A percentile compares a stretch with the other conserved stretches of the same genome.
phyloP scores from a whole-genome alignment of 2,113 vertebrate genomes.

The Megalops atlanticus region DNA sequence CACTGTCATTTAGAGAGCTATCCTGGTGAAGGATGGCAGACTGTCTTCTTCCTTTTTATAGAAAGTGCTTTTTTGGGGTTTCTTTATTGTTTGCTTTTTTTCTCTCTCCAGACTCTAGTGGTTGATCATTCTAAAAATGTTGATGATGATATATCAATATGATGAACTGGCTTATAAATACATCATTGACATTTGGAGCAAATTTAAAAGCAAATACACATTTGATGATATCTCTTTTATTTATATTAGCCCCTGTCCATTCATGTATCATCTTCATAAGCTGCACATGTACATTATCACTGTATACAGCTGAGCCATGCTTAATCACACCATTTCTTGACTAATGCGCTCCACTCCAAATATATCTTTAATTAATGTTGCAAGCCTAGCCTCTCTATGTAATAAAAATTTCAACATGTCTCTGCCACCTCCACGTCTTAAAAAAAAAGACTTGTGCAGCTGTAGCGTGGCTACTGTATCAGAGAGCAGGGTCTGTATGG shows the following conservation, averaged over 20 bases:
- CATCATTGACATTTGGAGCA: not conserved
- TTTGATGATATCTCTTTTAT: not conserved
- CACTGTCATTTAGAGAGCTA: conserved; percentile 15
- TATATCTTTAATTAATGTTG: no score
- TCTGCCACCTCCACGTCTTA: no score
- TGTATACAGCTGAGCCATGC: not conserved
- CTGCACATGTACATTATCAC: not conserved
- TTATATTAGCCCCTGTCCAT: not conserved
- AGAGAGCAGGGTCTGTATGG: not conserved
- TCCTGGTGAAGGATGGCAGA: not conserved
- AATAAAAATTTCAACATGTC: no score
- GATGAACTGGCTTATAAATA: not conserved
- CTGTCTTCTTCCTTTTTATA: no score
- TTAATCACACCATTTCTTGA: not conserved
- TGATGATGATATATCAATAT: not conserved
- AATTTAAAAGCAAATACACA: not conserved
- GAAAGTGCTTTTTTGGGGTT: no score
- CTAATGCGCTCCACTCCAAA: not conserved
- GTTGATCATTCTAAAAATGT: not conserved
- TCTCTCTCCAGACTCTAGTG: not conserved
- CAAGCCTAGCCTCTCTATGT: no score
- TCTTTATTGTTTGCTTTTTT: not conserved
- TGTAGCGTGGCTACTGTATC: not conserved
- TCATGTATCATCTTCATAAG: not conserved
- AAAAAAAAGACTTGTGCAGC: no score